Evolutionary conservation across 2,797 vertebrate genomes (phyloP).

Genomic region (Tadarida brasiliensis): DNA sequence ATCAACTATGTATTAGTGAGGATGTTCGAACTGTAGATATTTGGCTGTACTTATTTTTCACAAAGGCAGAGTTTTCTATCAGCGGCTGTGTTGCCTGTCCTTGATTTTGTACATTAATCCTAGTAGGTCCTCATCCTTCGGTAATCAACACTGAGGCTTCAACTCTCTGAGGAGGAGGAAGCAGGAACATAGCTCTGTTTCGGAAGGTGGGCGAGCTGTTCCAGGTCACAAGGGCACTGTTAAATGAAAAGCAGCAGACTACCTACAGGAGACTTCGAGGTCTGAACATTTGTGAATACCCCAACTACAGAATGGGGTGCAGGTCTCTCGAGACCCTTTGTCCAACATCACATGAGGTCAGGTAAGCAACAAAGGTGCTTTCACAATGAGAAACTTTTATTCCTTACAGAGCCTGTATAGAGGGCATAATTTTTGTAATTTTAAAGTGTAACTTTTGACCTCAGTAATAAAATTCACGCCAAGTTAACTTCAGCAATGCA

Average conservation of each 20-base stretch:
- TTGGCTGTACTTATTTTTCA: neutral
- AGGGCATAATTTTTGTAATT: neutral
- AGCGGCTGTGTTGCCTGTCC: neutral
- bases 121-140: neutral
- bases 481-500: neutral
- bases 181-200: neutral
- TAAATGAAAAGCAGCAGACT: neutral
- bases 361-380: neutral
- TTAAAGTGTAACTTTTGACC: constrained; percentile 17
- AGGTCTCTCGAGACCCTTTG: neutral
- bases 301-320: neutral
- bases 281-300: neutral
- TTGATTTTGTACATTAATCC: neutral
- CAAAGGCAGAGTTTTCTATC: neutral
- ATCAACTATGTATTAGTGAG: neutral
- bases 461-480: neutral
- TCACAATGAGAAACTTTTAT: neutral
- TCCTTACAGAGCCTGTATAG: neutral
- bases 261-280: neutral
- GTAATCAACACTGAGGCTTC: neutral
- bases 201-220: neutral
- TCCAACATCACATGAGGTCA: neutral
- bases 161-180: neutral
- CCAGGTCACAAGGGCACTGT: neutral
- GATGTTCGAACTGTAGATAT: neutral